Conservation (phyloP, 2,113 vertebrate species). For the Alaudala cheleensis region DNA sequence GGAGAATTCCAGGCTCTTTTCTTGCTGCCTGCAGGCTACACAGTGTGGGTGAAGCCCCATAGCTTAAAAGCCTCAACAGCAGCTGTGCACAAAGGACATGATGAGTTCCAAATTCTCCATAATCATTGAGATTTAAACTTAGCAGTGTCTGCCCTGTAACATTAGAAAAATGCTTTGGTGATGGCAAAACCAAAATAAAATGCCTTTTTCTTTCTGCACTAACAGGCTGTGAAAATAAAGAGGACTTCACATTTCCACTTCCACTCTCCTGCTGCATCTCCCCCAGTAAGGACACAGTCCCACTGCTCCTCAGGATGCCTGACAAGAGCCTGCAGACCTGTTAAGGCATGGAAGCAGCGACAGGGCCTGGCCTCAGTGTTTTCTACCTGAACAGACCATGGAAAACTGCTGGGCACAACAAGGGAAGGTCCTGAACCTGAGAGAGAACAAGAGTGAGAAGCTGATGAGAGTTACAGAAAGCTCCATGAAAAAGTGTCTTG, state of each 20-base stretch:
- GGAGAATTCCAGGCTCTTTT: background rate
- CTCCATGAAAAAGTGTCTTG: background rate
- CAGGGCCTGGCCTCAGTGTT: background rate
- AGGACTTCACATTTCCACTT: too few species aligned
- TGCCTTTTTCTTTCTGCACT: too few species aligned
- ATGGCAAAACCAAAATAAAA: background rate
- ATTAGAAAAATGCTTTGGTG: background rate
- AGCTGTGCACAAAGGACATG: background rate
- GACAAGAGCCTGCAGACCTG: background rate
- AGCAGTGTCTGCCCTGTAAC: background rate
- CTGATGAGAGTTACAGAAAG: background rate
- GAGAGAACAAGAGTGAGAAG: background rate
- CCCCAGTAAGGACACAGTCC: rapidly evolving
- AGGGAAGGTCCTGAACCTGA: background rate
- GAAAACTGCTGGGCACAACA: background rate
- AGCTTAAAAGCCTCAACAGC: background rate
- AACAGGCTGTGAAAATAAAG: too few species aligned
- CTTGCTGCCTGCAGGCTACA: background rate
- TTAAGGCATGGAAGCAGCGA: background rate
- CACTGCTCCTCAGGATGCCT: background rate
- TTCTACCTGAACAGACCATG: background rate
- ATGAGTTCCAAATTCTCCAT: background rate
- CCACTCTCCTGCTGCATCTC: background rate
- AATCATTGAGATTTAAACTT: background rate
- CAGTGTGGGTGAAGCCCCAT: background rate